These are phyloP conservation scores for Actinemys pallida DNA, from an alignment of 2,113 vertebrate species.

Conservation along the genomic window DNA sequence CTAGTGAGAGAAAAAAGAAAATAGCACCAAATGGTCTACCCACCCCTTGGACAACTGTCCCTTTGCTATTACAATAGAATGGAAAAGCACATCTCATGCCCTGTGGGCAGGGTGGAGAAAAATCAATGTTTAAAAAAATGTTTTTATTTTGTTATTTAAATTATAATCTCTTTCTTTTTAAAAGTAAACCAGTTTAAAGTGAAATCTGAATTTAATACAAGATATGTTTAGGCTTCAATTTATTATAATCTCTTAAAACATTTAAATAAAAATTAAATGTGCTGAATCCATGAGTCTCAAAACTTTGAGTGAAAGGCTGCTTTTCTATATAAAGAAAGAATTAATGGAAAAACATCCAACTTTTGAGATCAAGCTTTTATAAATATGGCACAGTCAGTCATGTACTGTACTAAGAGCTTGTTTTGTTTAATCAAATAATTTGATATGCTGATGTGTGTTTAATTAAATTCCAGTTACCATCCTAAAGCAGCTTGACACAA, in stretches of 20 bases:
- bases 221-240: neutral
- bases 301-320: neutral
- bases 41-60: too few species aligned
- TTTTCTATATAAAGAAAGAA: neutral
- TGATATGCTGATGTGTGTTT: neutral
- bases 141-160: neutral
- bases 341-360: neutral
- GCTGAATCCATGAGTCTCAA: neutral
- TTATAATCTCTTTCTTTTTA: neutral
- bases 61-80: accelerated
- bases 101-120: neutral
- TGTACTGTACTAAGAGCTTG: neutral
- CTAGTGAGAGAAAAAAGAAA: neutral
- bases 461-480: neutral
- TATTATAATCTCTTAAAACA: neutral
- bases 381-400: neutral
- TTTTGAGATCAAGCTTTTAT: neutral
- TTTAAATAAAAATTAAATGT: neutral
- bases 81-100: accelerated
- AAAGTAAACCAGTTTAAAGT: neutral
- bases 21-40: accelerated
- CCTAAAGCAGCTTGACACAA: neutral
- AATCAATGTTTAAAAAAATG: neutral
- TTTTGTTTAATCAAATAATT: neutral
- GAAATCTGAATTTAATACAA: neutral